Base-by-base conservation (phyloP, 2,113 vertebrate genomes). In the Coptodon rendalli region DNA sequence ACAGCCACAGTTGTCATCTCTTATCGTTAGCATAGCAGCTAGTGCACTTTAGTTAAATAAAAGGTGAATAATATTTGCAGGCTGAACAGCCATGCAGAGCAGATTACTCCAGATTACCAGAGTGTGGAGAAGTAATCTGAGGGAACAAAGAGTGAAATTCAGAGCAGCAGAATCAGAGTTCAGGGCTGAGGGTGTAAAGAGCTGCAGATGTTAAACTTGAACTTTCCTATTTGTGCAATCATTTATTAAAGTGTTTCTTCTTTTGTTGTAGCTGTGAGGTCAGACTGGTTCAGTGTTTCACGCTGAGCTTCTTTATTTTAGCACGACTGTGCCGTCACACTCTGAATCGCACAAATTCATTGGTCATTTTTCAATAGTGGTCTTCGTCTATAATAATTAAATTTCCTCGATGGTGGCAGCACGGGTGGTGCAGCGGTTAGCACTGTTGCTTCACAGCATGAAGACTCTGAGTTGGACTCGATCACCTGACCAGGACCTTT, bases 301-400 rank as follows among this genome's bases (percentile, higher is more conserved):
- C 0, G 36, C 31, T 36, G 59, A 63, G 6, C 59, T 19, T 19
- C 59, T 36, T 63, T 36, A 36, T 36, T 63, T 36, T 63, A 63
- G 59, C 59, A 36, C 1, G 31, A 63, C 31, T 36, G 31, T n/a
- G 31, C 9, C 6, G 2, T 63, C 59, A 63, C 29, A 34, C 59
- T 36, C 31, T 63, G 31, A 36, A 63, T 63, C 4, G 1, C 59
- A 63, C 16, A 63, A 63, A 63, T 36, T 12, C 59, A 12, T 63
- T 36, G 6, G 31, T 63, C 17, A 36, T 36, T 0, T 63, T 63
- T 63, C 19, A 9, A 63, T n/a, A 63, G 0, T 63, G 59, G 31
- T 63, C 59, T 63, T 63, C 0, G 0, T 63, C 31, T 1, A n/a
- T 36, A 31, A 16, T 45, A 45, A 52, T 36, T 63, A 9, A 7